Conservation (phyloP, 2,888 invertebrate species). For the Drosophila longiperda region DNA sequence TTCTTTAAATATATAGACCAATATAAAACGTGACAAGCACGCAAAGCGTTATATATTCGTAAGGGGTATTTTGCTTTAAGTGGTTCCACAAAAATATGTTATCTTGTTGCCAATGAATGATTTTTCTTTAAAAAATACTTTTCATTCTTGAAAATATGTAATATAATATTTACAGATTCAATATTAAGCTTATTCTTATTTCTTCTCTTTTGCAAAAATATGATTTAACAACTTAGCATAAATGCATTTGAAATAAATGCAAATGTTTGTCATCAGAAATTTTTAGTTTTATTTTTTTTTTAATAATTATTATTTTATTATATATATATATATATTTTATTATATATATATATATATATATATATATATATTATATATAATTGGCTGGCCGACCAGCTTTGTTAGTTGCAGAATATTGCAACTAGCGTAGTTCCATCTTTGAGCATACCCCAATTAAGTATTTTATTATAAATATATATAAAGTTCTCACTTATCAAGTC, state of each 20-base stretch:
- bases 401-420: not conserved
- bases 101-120: not conserved
- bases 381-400: not conserved
- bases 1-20: not conserved
- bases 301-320: too few relatives aligned
- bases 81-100: not conserved
- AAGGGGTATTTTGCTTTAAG: not conserved
- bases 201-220: not conserved
- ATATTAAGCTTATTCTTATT: not conserved
- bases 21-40: not conserved
- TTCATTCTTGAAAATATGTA: not conserved
- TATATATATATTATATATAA: not conserved
- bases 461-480: not conserved
- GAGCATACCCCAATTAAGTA: conserved; percentile 27
- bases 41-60: not conserved
- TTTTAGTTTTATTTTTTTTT: not conserved
- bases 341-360: not conserved
- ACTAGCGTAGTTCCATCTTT: conserved; percentile 9
- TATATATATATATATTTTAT: too few relatives aligned
- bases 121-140: not conserved
- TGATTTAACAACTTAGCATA: not conserved
- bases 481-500: conserved; percentile 55
- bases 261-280: not conserved
- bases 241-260: not conserved
- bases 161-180: not conserved